phyloP scores from a whole-genome alignment of 2,113 vertebrate genomes.

The Podarcis raffonei region DNA sequence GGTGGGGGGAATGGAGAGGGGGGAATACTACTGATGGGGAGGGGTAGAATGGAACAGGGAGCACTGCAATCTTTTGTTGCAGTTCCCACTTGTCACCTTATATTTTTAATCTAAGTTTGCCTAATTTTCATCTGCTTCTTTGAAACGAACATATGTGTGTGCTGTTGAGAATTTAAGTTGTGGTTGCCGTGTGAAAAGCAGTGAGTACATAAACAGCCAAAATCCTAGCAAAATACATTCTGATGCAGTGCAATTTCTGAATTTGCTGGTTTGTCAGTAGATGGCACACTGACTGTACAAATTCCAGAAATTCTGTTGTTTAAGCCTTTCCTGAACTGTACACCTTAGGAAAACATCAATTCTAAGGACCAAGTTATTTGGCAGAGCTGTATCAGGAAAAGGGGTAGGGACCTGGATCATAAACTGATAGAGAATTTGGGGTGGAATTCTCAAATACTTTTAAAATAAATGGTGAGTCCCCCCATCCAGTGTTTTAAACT shows the following conservation, averaged over 20 bases:
- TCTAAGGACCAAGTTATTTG: neutral
- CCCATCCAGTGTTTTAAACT: rapidly evolving
- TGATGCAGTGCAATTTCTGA: neutral
- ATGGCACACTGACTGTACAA: constrained; percentile 60
- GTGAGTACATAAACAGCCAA: neutral
- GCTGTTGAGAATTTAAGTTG: rapidly evolving
- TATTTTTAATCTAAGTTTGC: too few relatives aligned
- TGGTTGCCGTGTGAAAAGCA: rapidly evolving
- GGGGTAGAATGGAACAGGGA: too few relatives aligned
- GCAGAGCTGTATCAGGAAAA: neutral
- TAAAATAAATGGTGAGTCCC: neutral
- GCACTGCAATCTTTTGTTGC: too few relatives aligned
- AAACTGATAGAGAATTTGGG: neutral
- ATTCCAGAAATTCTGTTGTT: neutral
- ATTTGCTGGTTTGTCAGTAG: constrained; percentile 62
- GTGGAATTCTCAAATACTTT: neutral
- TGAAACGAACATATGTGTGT: rapidly evolving
- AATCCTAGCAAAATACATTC: rapidly evolving
- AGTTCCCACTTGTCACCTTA: too few relatives aligned
- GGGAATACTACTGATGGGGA: too few relatives aligned
- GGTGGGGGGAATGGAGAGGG: too few relatives aligned
- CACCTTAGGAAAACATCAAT: neutral
- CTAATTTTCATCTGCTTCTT: neutral
- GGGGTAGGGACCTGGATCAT: neutral
- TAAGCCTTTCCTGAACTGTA: neutral